Percentiles rank a stretch among this genome's conserved stretches.
Evolutionary conservation across 2,797 vertebrate species (phyloP).

Genomic region (Anguilla anguilla): DNA sequence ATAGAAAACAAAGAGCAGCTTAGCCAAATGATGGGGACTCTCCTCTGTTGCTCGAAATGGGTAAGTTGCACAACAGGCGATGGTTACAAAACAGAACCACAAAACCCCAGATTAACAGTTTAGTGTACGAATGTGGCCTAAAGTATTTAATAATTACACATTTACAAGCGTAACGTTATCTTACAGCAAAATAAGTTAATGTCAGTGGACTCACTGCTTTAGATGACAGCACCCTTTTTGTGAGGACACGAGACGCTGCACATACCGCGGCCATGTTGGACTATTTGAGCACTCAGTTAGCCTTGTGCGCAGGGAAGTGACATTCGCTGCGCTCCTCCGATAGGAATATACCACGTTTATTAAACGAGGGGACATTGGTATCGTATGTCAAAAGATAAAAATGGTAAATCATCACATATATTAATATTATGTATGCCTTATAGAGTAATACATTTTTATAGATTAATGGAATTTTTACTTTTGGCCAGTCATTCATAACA

Average conservation of each 20-base stretch:
- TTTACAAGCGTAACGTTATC: not conserved
- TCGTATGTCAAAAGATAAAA: not conserved
- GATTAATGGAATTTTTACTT: not conserved
- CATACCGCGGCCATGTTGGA: constrained; percentile 50
- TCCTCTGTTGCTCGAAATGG: not conserved
- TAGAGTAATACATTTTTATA: not conserved
- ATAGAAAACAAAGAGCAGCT: not conserved
- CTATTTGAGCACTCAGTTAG: not conserved
- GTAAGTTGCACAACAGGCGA: not conserved
- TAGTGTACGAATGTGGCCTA: not conserved
- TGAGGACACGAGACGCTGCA: constrained; percentile 48
- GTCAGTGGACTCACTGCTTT: constrained; percentile 45
- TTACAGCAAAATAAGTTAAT: not conserved
- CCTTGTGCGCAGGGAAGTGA: not conserved
- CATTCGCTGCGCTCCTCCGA: not conserved
- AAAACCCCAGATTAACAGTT: not conserved
- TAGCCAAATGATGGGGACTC: not conserved
- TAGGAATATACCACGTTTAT: not conserved
- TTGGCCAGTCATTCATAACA: not conserved
- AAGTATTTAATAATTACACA: not conserved
- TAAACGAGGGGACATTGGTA: not conserved
- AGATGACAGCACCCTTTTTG: constrained; percentile 45
- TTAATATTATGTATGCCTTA: not conserved
- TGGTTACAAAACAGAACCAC: constrained; percentile 36
- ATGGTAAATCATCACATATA: not conserved